Base-by-base conservation (phyloP, 1,140 invertebrate species). In the Copidosoma floridanum region DNA sequence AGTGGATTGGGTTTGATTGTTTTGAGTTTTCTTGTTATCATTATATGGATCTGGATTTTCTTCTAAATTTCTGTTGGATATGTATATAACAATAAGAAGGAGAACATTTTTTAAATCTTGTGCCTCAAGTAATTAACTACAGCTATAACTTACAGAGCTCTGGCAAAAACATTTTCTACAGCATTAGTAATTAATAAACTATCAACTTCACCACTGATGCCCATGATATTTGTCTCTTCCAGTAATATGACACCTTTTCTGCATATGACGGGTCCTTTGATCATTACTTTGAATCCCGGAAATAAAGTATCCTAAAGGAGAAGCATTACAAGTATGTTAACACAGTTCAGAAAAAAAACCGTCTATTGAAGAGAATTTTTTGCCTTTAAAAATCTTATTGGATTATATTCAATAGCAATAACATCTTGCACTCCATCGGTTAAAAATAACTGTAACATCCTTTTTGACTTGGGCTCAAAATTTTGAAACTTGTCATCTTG, bases 171-270 rank as follows among this genome's bases (percentile, higher is more conserved):
- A 71, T 86, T 87, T 73, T 86, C 83, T 12, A 80, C 71, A 8
- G 84, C 83, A 78, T 89, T 87, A 18, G 70, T 50, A 26, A 85
- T 79, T 23, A 84, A 65, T 20, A 89, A 64, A 59, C 76, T 75
- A 32, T 89, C 88, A 1, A 92, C 88, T 79, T 92, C 88, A 18
- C 92, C 92, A 1, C 89, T 90, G 2, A 92, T 68, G 43, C 90
- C 70, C 57, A 82, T 80, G 10, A 92, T 68, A 63, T 88, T 85
- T 37, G 78, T 74, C 51, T 84, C 79, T 65, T 85, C 85, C 27
- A 93, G 75, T 65, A 93, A 77, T 14, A 93, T 70, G 32, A 90
- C 77, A 4, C 90, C 90, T 61, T 83, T 80, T 43, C 89, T 83
- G 71, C 89, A 89, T 62, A 82, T 78, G 3, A 93, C 73, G 23